Percentiles rank a stretch among this genome's conserved stretches.
These are phyloP conservation scores for Theonella swinhoei DNA, from an alignment of 37 sponge, comb jelly and placozoan species.

Conservation along the genomic window DNA sequence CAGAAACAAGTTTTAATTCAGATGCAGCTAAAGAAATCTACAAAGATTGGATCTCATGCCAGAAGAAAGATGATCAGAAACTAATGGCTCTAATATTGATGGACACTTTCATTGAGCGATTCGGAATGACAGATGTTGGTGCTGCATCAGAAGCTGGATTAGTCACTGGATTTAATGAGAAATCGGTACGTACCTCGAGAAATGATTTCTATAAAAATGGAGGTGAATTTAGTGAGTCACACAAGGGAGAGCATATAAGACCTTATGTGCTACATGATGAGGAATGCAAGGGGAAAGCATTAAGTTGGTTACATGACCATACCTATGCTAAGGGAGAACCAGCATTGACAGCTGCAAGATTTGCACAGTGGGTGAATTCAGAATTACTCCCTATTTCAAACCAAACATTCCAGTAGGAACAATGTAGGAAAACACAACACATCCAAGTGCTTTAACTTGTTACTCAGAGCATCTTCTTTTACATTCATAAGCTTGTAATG, in stretches of 20 bases:
- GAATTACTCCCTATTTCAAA: too few species aligned
- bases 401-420: too few species aligned
- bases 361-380: slow-evolving; percentile 7
- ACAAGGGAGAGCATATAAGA: neutral
- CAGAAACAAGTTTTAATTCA: too few species aligned
- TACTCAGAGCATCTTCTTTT: too few species aligned
- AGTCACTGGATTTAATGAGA: neutral
- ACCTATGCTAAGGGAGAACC: neutral
- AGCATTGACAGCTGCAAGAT: neutral
- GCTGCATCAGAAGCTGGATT: neutral
- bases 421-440: too few species aligned
- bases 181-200: neutral
- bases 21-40: too few species aligned
- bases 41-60: too few species aligned
- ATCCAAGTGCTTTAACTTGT: too few species aligned
- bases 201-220: neutral
- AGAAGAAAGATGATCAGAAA: neutral
- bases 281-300: neutral
- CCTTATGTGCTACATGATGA: neutral
- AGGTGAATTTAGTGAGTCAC: neutral
- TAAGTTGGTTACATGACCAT: neutral
- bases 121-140: neutral
- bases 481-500: too few species aligned
- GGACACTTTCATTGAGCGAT: neutral
- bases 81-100: neutral